These are phyloP conservation scores for Hydrolagus colliei DNA, from an alignment of 2,797 vertebrate genomes.

Conservation along the genomic window DNA sequence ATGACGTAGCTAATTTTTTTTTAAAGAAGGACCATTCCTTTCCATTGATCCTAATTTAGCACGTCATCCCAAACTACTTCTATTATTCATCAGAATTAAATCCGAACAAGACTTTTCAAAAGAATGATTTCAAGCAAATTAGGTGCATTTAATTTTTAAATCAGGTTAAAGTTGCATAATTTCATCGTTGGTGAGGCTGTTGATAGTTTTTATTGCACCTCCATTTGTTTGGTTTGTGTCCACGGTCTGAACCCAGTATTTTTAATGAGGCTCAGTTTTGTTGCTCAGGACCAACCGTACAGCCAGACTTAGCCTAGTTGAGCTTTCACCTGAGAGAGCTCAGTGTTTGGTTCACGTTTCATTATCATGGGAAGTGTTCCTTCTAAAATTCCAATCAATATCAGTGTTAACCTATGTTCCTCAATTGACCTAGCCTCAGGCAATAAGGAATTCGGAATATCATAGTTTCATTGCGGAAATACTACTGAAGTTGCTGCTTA, in stretches of 20 bases:
- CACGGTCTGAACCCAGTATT: background rate
- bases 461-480: background rate
- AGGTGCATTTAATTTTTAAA: background rate
- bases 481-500: background rate
- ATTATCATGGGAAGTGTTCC: slow-evolving; percentile 9
- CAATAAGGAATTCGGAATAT: slow-evolving; percentile 14
- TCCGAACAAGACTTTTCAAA: background rate
- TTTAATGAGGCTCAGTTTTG: slow-evolving; percentile 21
- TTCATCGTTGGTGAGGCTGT: background rate
- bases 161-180: background rate
- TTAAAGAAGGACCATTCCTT: too few relatives aligned
- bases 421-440: too few relatives aligned
- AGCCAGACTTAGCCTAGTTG: background rate
- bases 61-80: too few relatives aligned
- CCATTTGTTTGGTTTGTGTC: background rate
- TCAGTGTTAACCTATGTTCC: background rate
- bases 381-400: slow-evolving; percentile 20
- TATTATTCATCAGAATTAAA: background rate
- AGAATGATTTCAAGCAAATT: background rate
- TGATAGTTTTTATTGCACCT: background rate
- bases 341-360: slow-evolving; percentile 8
- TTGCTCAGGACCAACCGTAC: background rate
- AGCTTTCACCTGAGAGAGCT: background rate
- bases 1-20: too few relatives aligned
- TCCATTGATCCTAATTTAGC: too few relatives aligned